Evolutionary conservation across 2,888 invertebrate species (phyloP).

Genomic region (Biston stratarius): DNA sequence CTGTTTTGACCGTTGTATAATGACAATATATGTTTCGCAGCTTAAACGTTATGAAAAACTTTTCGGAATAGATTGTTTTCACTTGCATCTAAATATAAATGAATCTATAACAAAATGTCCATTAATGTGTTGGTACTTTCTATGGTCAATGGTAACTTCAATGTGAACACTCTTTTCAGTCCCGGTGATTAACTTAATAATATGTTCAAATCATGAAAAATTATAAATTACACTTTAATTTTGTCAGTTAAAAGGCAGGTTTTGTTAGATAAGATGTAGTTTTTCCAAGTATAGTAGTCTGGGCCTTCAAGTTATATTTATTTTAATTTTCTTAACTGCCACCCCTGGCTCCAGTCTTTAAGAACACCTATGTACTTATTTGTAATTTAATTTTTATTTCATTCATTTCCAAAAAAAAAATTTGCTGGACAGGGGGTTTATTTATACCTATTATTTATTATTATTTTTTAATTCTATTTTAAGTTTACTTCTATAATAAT

Average conservation of each 20-base stretch:
- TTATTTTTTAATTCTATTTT: constrained; percentile 25
- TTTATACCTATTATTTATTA: constrained; percentile 6
- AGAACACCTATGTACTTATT: constrained; percentile 30
- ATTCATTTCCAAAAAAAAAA: constrained; percentile 41
- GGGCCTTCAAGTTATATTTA: background rate
- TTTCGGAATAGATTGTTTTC: no score
- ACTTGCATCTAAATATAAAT: no score
- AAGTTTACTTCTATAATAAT: constrained; percentile 28
- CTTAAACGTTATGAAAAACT: no score
- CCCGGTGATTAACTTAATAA: no score
- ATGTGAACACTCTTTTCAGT: no score
- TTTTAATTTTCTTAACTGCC: constrained; percentile 13
- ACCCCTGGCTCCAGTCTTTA: constrained; percentile 39
- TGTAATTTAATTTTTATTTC: constrained; percentile 44
- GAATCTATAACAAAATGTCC: no score
- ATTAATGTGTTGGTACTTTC: no score
- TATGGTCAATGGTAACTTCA: no score
- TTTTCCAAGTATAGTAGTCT: background rate
- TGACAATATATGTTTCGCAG: no score
- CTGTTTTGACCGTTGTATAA: no score
- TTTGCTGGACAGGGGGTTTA: constrained; percentile 30
- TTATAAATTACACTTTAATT: no score
- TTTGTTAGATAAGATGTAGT: background rate
- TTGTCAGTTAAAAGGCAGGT: background rate
- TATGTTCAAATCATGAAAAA: no score